Evolutionary conservation across 1,140 invertebrate species (phyloP), one percentile per base, ranked within the genome.

Genomic region (Camponotus vicinus): DNA sequence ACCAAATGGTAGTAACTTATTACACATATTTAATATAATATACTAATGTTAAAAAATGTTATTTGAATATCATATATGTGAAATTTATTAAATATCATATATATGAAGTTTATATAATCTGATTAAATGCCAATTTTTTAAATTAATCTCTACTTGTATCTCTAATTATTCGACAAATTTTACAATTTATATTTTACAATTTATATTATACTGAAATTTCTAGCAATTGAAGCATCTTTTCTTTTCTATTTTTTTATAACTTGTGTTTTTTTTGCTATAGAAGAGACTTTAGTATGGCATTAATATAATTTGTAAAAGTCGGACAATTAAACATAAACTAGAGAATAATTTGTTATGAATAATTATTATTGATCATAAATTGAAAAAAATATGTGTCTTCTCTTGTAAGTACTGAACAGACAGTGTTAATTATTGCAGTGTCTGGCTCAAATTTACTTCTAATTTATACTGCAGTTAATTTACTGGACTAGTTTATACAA

Each of bases 401-500:
- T 57, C n/a, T 52, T 63, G 18, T 73, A 77, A 85, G 32, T 64
- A 64, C 21, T 71, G 13, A 32, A 49, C 59, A 69, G 18, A 75
- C 55, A 80, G 42, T 73, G 27, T 55, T 55, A 52, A 21, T 37
- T 59, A 34, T 55, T 77, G 76, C 21, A 52, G 18, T 79, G 21
- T 75, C 9, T 64, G 42, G 40, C 18, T 64, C 7, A 40, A 69
- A 71, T 61, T 86, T 59, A 55, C 27, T 63, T 55, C 49, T 49
- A 18, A 59, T 73, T 76, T 78, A 80, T 45, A 45, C 9, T 52
- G 61, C 27, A 57, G 45, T 49, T 49, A 18, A 59, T 73, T 76
- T 73, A 80, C 79, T 61, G 42, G 32, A 69, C 73, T 79, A 85
- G 8, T 86, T n/a, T 86, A 42, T 86, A 83, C 77, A 89, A 86